A percentile compares a stretch with the other conserved stretches of the same genome.
These are phyloP conservation scores for Xiphias gladius DNA, from an alignment of 2,113 vertebrate species.

Conservation along the genomic window DNA sequence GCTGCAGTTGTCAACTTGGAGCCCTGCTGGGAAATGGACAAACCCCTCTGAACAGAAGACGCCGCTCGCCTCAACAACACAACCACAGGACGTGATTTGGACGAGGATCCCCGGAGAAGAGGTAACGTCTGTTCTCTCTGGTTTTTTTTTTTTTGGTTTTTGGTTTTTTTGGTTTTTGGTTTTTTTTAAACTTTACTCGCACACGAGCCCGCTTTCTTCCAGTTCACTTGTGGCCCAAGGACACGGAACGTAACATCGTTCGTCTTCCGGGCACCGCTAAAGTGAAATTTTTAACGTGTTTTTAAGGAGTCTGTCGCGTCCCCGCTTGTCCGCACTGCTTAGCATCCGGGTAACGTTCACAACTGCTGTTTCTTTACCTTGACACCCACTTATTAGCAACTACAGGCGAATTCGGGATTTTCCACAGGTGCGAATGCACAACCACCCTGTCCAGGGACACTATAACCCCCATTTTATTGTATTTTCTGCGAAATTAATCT, in stretches of 20 bases:
- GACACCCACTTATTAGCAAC: constrained; percentile 34
- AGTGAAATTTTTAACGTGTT: constrained; percentile 45
- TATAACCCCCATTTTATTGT: neutral
- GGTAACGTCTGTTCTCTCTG: constrained; percentile 37
- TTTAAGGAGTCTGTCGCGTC: constrained; percentile 19
- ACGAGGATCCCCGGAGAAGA: constrained; percentile 39
- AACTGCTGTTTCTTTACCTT: constrained; percentile 46
- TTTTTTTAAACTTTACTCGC: constrained; percentile 34
- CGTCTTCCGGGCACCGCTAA: neutral
- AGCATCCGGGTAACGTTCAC: constrained; percentile 57
- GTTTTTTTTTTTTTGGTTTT: neutral
- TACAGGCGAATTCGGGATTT: constrained; percentile 33
- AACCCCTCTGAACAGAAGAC: constrained; percentile 56
- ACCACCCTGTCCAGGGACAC: neutral
- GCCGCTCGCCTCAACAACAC: constrained; percentile 37
- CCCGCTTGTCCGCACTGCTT: constrained; percentile 46
- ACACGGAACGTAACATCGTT: too few relatives aligned
- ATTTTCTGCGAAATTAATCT: fast-evolving
- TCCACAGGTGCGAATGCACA: constrained; percentile 76
- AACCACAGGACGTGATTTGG: constrained; percentile 63
- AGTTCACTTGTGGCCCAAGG: constrained; percentile 28
- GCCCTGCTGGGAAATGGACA: constrained; percentile 70
- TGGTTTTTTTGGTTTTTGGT: neutral
- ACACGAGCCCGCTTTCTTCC: neutral
- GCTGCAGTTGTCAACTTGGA: constrained; percentile 72